Evolutionary conservation across 2,888 invertebrate genomes (phyloP).

Genomic region (Caenorhabditis virilis): DNA sequence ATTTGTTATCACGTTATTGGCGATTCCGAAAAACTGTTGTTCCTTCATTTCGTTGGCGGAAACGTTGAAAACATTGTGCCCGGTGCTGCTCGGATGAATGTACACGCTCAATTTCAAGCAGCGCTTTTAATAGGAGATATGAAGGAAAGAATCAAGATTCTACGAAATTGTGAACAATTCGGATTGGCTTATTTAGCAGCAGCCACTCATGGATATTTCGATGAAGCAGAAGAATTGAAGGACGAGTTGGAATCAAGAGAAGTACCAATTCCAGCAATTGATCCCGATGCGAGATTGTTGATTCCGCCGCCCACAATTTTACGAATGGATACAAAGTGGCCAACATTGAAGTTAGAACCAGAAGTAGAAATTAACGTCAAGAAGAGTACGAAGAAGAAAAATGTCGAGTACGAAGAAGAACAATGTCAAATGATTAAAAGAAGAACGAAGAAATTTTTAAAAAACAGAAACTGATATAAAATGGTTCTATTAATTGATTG

Average conservation of each 20-base stretch:
- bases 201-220: constrained; percentile 84
- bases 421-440: too few species aligned
- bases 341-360: too few species aligned
- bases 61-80: constrained; percentile 95
- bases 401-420: too few species aligned
- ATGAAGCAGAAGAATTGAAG: constrained; percentile 79
- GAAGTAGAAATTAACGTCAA: too few species aligned
- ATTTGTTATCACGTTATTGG: constrained; percentile 99
- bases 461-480: too few species aligned
- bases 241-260: constrained; percentile 58
- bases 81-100: constrained; percentile 94
- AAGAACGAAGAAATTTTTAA: too few species aligned
- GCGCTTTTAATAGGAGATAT: constrained; percentile 90
- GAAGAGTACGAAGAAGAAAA: too few species aligned
- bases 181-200: constrained; percentile 90
- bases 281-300: constrained; percentile 79
- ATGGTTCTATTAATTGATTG: too few species aligned
- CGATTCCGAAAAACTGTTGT: constrained; percentile 96
- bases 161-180: constrained; percentile 73
- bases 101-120: constrained; percentile 94
- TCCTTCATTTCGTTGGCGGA: constrained; percentile 92
- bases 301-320: constrained; percentile 86
- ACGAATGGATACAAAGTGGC: constrained; percentile 95
- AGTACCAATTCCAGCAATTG: constrained; percentile 76
- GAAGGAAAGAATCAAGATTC: constrained; percentile 83